Conservation (phyloP, 2,797 vertebrate species). For the Ceryle rudis region DNA sequence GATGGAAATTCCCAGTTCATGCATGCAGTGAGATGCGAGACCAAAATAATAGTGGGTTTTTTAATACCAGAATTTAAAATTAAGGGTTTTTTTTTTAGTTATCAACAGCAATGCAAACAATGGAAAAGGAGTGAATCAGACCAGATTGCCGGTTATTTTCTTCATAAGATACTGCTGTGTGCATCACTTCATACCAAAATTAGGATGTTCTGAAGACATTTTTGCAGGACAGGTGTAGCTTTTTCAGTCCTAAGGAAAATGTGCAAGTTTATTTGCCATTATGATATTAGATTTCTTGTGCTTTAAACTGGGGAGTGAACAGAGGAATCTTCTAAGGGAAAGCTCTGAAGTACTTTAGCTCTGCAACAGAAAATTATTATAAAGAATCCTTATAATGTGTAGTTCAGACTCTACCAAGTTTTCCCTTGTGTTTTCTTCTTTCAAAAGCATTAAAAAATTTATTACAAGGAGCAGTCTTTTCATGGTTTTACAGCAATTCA, state of each 20-base stretch:
- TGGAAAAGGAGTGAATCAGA: background rate
- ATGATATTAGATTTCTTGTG: background rate
- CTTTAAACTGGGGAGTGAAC: background rate
- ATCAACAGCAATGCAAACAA: background rate
- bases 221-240: background rate
- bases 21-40: background rate
- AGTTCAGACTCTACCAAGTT: background rate
- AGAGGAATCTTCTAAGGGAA: background rate
- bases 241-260: background rate
- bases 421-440: background rate
- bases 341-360: background rate
- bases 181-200: background rate
- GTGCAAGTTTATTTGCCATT: background rate
- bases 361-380: background rate
- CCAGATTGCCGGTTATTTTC: background rate
- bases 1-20: background rate
- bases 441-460: background rate
- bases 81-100: fast-evolving
- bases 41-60: background rate
- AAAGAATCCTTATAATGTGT: background rate
- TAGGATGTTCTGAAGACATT: background rate
- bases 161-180: background rate
- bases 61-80: background rate
- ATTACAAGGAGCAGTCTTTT: background rate
- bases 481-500: background rate